These are phyloP conservation scores for Melikaiella ostensackeni DNA, from an alignment of 2,888 invertebrate species.

Conservation along the genomic window DNA sequence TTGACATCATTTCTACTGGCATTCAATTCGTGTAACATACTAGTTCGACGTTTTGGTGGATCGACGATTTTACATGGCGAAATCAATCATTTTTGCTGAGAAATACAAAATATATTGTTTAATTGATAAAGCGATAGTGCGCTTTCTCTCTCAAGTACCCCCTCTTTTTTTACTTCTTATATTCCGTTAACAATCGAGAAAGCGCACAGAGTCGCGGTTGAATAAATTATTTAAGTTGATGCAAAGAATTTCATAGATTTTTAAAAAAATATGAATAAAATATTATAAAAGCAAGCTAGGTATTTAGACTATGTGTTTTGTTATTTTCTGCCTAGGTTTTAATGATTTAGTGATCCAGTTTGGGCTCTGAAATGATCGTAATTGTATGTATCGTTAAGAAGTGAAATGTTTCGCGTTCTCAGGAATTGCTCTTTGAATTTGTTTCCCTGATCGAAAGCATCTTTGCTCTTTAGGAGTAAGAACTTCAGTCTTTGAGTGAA, in stretches of 20 bases:
- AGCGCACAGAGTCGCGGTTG: slow-evolving; percentile 12
- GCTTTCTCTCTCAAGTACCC: slow-evolving; percentile 5
- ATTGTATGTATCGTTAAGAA: slow-evolving; percentile 38
- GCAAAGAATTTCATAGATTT: slow-evolving; percentile 36
- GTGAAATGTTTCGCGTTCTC: slow-evolving; percentile 54
- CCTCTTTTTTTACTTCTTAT: slow-evolving; percentile 22
- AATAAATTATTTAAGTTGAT: slow-evolving; percentile 39
- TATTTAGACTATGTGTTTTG: slow-evolving; percentile 51
- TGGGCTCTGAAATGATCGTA: slow-evolving; percentile 53
- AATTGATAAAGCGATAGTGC: slow-evolving; percentile 20
- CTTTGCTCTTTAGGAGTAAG: background rate
- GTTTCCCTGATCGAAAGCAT: background rate
- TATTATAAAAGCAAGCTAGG: slow-evolving; percentile 40
- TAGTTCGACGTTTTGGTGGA: slow-evolving; percentile 25
- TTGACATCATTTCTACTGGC: slow-evolving; percentile 60
- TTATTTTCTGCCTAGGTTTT: slow-evolving; percentile 45
- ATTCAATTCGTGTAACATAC: slow-evolving; percentile 44
- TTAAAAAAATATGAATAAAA: slow-evolving; percentile 35
- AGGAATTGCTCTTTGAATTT: slow-evolving; percentile 45
- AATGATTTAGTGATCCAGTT: slow-evolving; percentile 55
- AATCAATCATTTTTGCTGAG: slow-evolving; percentile 27
- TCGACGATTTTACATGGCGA: slow-evolving; percentile 24
- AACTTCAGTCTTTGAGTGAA: background rate
- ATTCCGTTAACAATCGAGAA: slow-evolving; percentile 14
- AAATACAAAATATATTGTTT: slow-evolving; percentile 33